Evolutionary conservation across 2,888 invertebrate genomes (phyloP).

Genomic region (Phortica okadai): DNA sequence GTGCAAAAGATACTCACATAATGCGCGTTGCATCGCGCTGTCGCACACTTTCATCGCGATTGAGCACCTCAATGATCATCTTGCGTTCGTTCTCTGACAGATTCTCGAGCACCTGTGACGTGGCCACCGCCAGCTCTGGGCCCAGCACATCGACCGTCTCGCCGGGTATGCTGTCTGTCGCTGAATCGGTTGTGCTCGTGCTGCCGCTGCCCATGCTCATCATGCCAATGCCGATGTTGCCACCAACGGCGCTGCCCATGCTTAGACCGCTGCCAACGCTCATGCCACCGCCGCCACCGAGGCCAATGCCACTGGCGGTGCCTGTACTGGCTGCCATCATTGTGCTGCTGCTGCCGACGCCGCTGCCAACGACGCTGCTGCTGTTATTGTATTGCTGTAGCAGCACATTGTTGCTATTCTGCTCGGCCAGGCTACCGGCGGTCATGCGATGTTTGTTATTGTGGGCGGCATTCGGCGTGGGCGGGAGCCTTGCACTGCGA

Average conservation of each 20-base stretch:
- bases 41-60: slow-evolving; percentile 78
- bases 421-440: slow-evolving; percentile 53
- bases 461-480: slow-evolving; percentile 69
- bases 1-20: slow-evolving; percentile 76
- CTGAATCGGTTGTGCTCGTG: slow-evolving; percentile 53
- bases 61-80: slow-evolving; percentile 78
- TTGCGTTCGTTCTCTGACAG: slow-evolving; percentile 77
- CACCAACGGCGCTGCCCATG: slow-evolving; percentile 32
- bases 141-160: slow-evolving; percentile 72
- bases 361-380: slow-evolving; percentile 42
- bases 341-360: slow-evolving; percentile 33
- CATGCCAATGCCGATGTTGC: slow-evolving; percentile 32
- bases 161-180: slow-evolving; percentile 64
- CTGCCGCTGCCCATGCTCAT: slow-evolving; percentile 42
- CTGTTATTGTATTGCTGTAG: slow-evolving; percentile 58
- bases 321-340: slow-evolving; percentile 33
- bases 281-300: slow-evolving; percentile 20
- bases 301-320: slow-evolving; percentile 11
- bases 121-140: slow-evolving; percentile 73
- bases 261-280: slow-evolving; percentile 35
- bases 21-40: slow-evolving; percentile 78
- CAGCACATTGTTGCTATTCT: slow-evolving; percentile 68
- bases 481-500: slow-evolving; percentile 74
- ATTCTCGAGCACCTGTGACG: slow-evolving; percentile 74
- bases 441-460: slow-evolving; percentile 60